Base-by-base conservation (phyloP, 2,888 invertebrate species). In the Agrilus mali region DNA sequence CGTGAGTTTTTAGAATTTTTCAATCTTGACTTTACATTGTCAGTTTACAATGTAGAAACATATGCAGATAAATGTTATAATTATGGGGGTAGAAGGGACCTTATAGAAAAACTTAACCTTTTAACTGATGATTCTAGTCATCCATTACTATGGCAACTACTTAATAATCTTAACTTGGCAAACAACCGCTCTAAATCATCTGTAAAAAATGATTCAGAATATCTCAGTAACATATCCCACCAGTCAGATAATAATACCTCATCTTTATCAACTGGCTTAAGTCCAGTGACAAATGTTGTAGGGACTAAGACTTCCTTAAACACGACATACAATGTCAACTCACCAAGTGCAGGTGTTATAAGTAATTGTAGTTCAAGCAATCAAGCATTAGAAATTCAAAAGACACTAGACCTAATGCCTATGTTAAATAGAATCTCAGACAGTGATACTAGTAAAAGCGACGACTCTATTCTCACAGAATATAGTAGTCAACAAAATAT, bases 1-100 rank as follows among this genome's bases (percentile, higher is more conserved):
- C 74, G 82, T 54, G 88, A 89, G 62, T 86, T 88, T 66, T 67
- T 89, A 49, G 84, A 87, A 61, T 85, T 75, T 66, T 86, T 85
- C 68, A 78, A 81, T 61, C 72, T 89, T 44, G 80, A 83, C 61
- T 86, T 80, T 59, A 86, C 87, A 32, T 68, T 82, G 59, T 81
- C 84, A 55, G 86, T 88, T 33, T 87, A 82, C 66, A 84, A 82
- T 63, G 78, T 86, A 27, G 88, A 88, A 69, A 77, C 81, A n/a
- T 77, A 80, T 52, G 72, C 77, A 60, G 79, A 77, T 16, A 75
- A 71, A 54, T 74, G 75, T 50, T 81, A 80, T 59, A 68, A 69
- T 45, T 78, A 78, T 53, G 70, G 73, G 54, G 77, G 76, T 27
- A 72, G 77, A 40, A 48, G 58, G 38, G 62, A 62, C 47, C 45